These are phyloP conservation scores for Pollicipes pollicipes DNA, from an alignment of 1,140 invertebrate species.

Conservation along the genomic window DNA sequence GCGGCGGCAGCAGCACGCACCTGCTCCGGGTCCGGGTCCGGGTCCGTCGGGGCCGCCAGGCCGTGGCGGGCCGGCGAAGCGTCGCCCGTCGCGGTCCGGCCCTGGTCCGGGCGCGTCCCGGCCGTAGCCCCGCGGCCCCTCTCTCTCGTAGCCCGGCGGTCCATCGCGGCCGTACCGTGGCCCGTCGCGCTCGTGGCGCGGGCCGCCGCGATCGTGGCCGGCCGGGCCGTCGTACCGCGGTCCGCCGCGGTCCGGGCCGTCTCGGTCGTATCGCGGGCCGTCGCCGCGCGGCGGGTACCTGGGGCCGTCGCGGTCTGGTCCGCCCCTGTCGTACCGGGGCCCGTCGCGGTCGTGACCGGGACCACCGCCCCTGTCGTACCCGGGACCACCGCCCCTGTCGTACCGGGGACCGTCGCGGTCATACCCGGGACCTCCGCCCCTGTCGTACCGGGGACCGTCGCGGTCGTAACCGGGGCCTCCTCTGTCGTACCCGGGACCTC, in stretches of 20 bases:
- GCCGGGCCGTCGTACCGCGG: not conserved
- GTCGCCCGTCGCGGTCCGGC: no score
- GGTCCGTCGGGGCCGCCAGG: no score
- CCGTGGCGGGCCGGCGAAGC: not conserved
- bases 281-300: no score
- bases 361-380: not conserved
- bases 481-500: not conserved
- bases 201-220: no score
- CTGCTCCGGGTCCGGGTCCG: not conserved
- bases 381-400: not conserved
- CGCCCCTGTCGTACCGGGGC: not conserved
- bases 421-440: not conserved
- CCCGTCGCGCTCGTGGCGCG: not conserved
- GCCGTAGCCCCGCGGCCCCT: not conserved
- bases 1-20: no score
- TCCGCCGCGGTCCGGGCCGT: no score
- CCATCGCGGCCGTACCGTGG: not conserved
- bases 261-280: not conserved
- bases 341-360: not conserved
- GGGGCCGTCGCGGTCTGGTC: no score
- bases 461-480: not conserved
- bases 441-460: not conserved
- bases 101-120: no score
- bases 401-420: not conserved
- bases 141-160: not conserved